Conservation (phyloP, 2,113 vertebrate genomes). For the Ciconia boyciana region DNA sequence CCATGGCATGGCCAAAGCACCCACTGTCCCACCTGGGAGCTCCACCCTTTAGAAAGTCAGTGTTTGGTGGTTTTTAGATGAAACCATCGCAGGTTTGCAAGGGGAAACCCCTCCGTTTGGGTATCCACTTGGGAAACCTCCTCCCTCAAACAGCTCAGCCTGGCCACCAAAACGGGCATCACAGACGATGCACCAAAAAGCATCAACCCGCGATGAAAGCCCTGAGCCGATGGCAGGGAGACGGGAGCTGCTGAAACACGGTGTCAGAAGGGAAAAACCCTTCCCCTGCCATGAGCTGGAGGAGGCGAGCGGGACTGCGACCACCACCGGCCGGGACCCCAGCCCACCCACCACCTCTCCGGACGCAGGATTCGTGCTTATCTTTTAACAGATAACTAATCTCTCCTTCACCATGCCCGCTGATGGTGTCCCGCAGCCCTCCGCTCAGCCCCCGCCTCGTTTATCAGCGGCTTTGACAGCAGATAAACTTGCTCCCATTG, state of each 20-base stretch:
- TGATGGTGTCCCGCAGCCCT: not conserved
- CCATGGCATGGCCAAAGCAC: fast-evolving
- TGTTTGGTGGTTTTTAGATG: not conserved
- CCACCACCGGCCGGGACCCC: not conserved
- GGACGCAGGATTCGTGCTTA: not conserved
- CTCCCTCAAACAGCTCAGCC: not conserved
- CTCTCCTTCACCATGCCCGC: not conserved
- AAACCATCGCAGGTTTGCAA: not conserved
- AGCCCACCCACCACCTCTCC: not conserved
- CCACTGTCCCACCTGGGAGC: not conserved
- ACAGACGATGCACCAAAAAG: fast-evolving
- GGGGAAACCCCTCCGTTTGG: not conserved
- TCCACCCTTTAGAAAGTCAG: not conserved
- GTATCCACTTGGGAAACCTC: not conserved
- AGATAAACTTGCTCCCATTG: not conserved
- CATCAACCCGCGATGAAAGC: not conserved
- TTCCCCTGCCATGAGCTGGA: not conserved
- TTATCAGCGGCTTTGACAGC: not conserved
- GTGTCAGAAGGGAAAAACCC: not conserved
- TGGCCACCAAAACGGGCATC: not conserved
- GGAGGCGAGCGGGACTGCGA: fast-evolving
- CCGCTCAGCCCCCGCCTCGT: not conserved
- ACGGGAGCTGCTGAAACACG: not conserved
- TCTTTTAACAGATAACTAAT: not conserved
- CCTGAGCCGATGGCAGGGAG: fast-evolving